phyloP scores from a whole-genome alignment of 2,113 vertebrate species.

The Phyllopteryx taeniolatus region DNA sequence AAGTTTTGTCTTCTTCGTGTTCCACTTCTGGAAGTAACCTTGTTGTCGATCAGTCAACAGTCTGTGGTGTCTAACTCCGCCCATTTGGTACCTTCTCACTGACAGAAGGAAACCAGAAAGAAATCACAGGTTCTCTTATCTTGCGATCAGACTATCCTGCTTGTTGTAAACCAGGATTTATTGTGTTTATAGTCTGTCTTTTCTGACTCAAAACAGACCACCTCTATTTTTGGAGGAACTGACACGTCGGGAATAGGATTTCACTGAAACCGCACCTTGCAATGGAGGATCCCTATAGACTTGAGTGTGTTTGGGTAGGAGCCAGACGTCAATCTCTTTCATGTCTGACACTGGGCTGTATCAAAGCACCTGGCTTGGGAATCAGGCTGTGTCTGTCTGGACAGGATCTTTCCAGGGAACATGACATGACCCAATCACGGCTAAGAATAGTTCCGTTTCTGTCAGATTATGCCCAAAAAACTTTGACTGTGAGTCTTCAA shows the following conservation, averaged over 20 bases:
- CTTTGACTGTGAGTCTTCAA: not conserved
- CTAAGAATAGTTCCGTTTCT: not conserved
- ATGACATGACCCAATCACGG: constrained; percentile 1
- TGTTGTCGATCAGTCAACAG: no score
- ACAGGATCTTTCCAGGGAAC: not conserved
- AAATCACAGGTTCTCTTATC: no score
- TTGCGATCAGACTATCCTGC: no score
- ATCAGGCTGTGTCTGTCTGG: constrained; percentile 13
- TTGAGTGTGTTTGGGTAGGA: not conserved
- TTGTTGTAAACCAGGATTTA: no score
- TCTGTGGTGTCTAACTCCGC: no score
- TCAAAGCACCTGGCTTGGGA: constrained; percentile 45
- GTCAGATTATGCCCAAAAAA: not conserved
- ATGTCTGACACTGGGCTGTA: constrained; percentile 43
- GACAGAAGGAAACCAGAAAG: no score
- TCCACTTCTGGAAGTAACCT: no score
- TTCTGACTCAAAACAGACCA: not conserved
- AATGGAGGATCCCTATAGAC: not conserved
- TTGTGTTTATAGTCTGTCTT: not conserved
- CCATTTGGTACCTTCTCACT: no score
- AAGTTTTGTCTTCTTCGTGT: no score
- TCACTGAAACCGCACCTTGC: not conserved
- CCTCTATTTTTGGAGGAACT: no score
- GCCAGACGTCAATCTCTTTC: constrained; percentile 29
- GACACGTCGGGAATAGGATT: not conserved